Evolutionary conservation across 2,888 invertebrate genomes (phyloP).

Genomic region (Xanthorhoe spadicearia): DNA sequence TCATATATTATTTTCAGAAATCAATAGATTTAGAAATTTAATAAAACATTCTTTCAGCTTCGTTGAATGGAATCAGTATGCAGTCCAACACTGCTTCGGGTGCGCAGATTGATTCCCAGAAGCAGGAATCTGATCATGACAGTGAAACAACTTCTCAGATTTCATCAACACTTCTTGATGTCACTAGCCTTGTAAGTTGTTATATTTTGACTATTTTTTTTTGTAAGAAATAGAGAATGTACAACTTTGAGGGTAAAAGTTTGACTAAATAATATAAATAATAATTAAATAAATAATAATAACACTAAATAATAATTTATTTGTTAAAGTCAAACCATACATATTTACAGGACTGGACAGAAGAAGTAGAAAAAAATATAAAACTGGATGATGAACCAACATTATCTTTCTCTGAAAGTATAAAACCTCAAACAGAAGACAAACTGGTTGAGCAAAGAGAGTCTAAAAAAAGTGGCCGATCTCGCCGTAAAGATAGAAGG

Average conservation of each 20-base stretch:
- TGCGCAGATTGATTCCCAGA: constrained; percentile 56
- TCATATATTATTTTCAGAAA: not conserved
- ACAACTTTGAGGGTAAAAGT: too few species aligned
- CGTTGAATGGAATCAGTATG: constrained; percentile 68
- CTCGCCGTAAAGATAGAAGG: constrained; percentile 75
- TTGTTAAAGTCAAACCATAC: too few species aligned
- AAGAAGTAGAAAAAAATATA: constrained; percentile 80
- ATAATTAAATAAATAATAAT: too few species aligned
- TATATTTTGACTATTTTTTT: not conserved
- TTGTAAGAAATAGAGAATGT: not conserved
- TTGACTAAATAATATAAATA: too few species aligned
- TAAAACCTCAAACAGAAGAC: constrained; percentile 63
- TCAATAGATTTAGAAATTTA: constrained; percentile 2
- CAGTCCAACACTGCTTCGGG: constrained; percentile 54
- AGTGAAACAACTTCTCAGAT: constrained; percentile 71
- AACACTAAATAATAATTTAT: too few species aligned
- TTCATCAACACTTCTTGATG: constrained; percentile 70
- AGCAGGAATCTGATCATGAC: constrained; percentile 63
- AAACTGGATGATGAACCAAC: constrained; percentile 76
- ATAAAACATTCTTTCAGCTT: constrained; percentile 53
- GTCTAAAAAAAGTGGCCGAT: constrained; percentile 68
- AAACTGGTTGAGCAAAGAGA: constrained; percentile 64
- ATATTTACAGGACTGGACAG: constrained; percentile 75
- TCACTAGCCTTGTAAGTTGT: constrained; percentile 73
- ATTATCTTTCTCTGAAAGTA: constrained; percentile 67